Evolutionary conservation across 1,140 invertebrate genomes (phyloP).

Genomic region (Ooceraea biroi): DNA sequence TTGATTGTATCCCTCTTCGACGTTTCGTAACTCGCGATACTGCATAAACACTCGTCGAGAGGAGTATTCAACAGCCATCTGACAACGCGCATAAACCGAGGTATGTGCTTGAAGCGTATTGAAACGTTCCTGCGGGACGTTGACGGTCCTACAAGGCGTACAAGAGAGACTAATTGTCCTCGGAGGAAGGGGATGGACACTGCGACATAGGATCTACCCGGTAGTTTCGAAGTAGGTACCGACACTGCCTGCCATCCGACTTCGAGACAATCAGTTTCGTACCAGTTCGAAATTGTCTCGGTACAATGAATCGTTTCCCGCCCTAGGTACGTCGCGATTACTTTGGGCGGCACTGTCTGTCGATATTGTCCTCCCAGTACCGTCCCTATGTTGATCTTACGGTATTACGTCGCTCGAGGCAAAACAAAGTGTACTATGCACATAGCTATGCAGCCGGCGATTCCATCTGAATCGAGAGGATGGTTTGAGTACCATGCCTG

Average conservation of each 20-base stretch:
- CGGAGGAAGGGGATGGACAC: slow-evolving; percentile 67
- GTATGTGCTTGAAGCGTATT: slow-evolving; percentile 27
- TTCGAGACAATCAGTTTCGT: slow-evolving; percentile 70
- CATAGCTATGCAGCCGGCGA: slow-evolving; percentile 17
- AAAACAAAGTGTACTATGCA: slow-evolving; percentile 51
- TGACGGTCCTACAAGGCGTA: not conserved
- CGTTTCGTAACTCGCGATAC: not conserved
- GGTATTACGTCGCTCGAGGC: slow-evolving; percentile 44
- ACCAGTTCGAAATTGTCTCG: slow-evolving; percentile 67
- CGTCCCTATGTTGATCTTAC: slow-evolving; percentile 48
- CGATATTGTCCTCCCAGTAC: slow-evolving; percentile 61
- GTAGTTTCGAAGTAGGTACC: slow-evolving; percentile 64
- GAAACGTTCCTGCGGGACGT: slow-evolving; percentile 4
- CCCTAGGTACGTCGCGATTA: slow-evolving; percentile 57
- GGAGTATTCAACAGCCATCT: not conserved
- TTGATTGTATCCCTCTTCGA: not conserved
- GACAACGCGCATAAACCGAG: slow-evolving; percentile 9
- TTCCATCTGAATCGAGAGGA: slow-evolving; percentile 31
- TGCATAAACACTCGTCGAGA: not conserved
- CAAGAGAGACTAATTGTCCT: slow-evolving; percentile 74
- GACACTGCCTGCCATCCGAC: slow-evolving; percentile 58
- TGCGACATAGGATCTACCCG: slow-evolving; percentile 22
- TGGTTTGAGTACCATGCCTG: slow-evolving; percentile 25
- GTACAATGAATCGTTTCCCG: slow-evolving; percentile 66
- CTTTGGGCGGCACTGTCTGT: slow-evolving; percentile 46